Evolutionary conservation across 2,797 vertebrate genomes (phyloP).

Genomic region (Microctenopoma steveboyesi): DNA sequence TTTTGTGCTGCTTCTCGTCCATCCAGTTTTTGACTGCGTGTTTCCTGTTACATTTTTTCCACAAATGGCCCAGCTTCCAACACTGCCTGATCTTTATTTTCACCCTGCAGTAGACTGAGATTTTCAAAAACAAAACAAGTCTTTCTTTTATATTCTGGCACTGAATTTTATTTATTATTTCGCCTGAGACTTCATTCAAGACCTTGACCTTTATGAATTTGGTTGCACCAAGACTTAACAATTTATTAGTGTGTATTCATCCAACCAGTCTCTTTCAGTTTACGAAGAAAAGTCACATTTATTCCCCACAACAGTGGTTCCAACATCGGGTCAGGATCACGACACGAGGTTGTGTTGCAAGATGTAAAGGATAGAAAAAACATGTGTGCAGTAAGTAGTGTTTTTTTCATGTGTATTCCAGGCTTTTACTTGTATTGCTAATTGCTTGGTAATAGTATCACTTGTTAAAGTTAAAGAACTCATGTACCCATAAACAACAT

Average conservation of each 20-base stretch:
- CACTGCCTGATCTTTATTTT: constrained; percentile 15
- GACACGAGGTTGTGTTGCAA: too few relatives aligned
- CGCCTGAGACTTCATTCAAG: background rate
- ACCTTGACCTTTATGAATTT: constrained; percentile 1
- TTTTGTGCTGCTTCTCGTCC: constrained; percentile 9
- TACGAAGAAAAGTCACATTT: background rate
- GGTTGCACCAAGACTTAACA: background rate
- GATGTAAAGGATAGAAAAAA: background rate
- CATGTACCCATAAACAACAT: background rate
- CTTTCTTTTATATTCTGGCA: background rate
- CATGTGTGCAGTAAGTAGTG: background rate
- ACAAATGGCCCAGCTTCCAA: constrained; percentile 31
- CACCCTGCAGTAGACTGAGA: background rate
- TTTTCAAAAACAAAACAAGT: background rate
- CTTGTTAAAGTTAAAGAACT: too few relatives aligned
- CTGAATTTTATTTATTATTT: background rate
- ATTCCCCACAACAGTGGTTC: background rate
- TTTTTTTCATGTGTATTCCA: background rate
- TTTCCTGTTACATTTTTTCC: constrained; percentile 53
- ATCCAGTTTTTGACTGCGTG: constrained; percentile 53
- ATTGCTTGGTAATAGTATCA: too few relatives aligned
- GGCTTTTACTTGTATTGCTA: background rate
- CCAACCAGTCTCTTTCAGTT: background rate
- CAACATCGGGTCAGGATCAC: background rate
- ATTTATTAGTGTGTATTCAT: background rate